A percentile compares a stretch with the other conserved stretches of the same genome.
Conservation (phyloP, 35 echinoderm and acorn worm genomes). For the Heliocidaris tuberculata region DNA sequence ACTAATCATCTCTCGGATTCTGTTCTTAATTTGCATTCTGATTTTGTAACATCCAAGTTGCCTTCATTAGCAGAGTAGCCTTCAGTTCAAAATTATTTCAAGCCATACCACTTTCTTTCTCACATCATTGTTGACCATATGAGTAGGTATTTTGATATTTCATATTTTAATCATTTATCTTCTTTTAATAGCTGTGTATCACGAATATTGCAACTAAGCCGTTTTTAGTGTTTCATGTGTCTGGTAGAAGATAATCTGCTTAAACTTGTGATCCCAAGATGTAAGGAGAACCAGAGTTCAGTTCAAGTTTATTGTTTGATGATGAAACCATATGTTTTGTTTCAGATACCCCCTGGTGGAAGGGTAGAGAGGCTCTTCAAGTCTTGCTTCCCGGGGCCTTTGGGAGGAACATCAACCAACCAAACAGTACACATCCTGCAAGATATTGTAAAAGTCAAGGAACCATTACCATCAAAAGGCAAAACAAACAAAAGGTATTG, state of each 20-base stretch:
- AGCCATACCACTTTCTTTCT: not conserved
- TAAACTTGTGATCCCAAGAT: not conserved
- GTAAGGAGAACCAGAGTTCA: not conserved
- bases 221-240: not conserved
- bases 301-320: not conserved
- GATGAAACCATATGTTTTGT: not conserved
- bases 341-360: not conserved
- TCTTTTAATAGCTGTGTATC: not conserved
- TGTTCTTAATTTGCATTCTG: not conserved
- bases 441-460: not conserved
- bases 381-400: not conserved
- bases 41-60: not conserved
- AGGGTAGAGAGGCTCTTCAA: conserved; percentile 31
- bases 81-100: not conserved
- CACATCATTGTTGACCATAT: not conserved
- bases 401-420: not conserved
- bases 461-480: not conserved
- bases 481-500: not conserved
- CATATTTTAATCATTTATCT: not conserved
- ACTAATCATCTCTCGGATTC: not conserved
- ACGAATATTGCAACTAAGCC: not conserved
- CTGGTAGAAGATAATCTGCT: not conserved
- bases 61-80: not conserved
- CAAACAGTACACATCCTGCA: not conserved
- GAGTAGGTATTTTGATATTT: not conserved